Base-by-base conservation (phyloP, 2,113 vertebrate genomes). In the Ctenodactylus gundi region DNA sequence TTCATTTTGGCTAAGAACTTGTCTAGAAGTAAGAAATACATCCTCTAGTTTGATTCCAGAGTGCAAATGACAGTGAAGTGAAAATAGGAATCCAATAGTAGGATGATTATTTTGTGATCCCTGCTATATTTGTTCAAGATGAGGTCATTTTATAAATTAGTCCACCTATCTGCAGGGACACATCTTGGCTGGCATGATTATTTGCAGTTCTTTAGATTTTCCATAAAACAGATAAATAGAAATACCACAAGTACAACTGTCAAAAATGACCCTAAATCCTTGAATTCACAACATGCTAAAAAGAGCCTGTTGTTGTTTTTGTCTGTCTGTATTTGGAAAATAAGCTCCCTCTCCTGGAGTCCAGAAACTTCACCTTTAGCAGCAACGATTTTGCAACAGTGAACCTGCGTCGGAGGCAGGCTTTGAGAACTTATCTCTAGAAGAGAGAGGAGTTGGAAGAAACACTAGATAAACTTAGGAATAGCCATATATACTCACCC, bases 1-100 rank as follows among this genome's bases (percentile, higher is more conserved):
- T 87, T 95, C 36, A 75, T 67, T 49, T 90, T 92, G 90, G 70
- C 44, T 67, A 58, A 41, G 31, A 92, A 90, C 78, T 88, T 96
- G 41, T 65, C 60, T 77, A 77, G 72, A 95, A 84, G 67, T 73
- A 80, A 76, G 29, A 94, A 88, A 92, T 88, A 62, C 11, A 82
- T n/a, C 20, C 84, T 29, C 60, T 92, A 76, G 41, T 90, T 92
- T 92, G 58, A 85, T 94, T 93, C 95, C n/a, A 58, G 64, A 89
- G 20, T 90, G 39, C n/a, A 94, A 68, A 84, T 92, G 62, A 51
- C 51, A 93, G 25, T 75, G 82, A 85, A 93, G 81, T 53, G 65
- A 89, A 95, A 95, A 57, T n/a, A 84, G 62, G 86, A 95, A 96
- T 92, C 29, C 60, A 90, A 23, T 84, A 84, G 87, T 89, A 86